These are phyloP conservation scores for Actinernus sp. DNA, from an alignment of 92 coral and sea anemone genomes.

Conservation along the genomic window DNA sequence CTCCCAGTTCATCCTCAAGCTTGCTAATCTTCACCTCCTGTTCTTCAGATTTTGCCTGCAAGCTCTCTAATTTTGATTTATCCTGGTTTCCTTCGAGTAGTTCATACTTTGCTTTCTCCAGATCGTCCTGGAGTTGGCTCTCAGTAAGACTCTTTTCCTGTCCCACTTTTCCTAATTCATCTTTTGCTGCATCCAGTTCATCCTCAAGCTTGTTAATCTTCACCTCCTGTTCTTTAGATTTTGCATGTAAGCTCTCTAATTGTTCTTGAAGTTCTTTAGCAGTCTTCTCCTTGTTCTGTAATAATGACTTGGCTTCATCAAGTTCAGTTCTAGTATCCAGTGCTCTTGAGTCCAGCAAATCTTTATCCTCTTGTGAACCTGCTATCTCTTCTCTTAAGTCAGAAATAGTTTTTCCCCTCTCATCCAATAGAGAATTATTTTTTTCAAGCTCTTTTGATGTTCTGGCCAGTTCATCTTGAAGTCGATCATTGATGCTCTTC, in stretches of 20 bases:
- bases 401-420: constrained; percentile 33
- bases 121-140: constrained; percentile 40
- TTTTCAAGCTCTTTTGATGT: constrained; percentile 6
- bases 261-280: constrained; percentile 33
- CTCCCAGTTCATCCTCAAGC: constrained; percentile 59
- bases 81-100: constrained; percentile 55
- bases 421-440: constrained; percentile 8
- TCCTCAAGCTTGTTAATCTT: constrained; percentile 50
- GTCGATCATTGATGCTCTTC: constrained; percentile 19
- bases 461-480: constrained; percentile 9
- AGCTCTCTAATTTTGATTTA: constrained; percentile 45
- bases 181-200: constrained; percentile 49
- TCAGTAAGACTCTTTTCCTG: constrained; percentile 25
- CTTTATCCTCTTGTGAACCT: constrained; percentile 17
- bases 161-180: constrained; percentile 27
- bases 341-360: background rate
- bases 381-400: constrained; percentile 26
- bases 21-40: constrained; percentile 46
- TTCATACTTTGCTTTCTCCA: constrained; percentile 40
- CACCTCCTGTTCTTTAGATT: constrained; percentile 39
- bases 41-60: constrained; percentile 21
- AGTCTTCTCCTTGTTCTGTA: constrained; percentile 8
- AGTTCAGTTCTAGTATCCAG: constrained; percentile 4
- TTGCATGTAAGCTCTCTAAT: constrained; percentile 12
- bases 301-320: background rate